Base-by-base conservation (phyloP, 1,140 invertebrate species). In the Megalopta genalis region DNA sequence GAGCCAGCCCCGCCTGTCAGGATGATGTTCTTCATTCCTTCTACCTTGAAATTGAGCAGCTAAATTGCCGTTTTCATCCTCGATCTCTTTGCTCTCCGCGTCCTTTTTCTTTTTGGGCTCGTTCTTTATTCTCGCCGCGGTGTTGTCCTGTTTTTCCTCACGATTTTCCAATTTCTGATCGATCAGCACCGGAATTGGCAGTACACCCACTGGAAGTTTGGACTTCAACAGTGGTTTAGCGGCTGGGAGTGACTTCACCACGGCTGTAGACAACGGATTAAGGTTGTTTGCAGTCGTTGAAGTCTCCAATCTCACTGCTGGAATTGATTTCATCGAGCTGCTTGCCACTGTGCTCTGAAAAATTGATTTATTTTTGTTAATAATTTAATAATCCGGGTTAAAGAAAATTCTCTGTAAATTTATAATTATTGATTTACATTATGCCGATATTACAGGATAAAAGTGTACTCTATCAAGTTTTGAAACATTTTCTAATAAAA, bases 191-290 rank as follows among this genome's bases (percentile, higher is more conserved):
- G 91, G 91, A 49, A 93, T 93, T 3, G 92, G 92, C 21, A 90
- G 84, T 5, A 93, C 92, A 2, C 92, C 92, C 0, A 85, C 64
- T 0, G 92, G 92, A 14, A 93, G 85, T 62, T 93, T 93, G 7
- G 90, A 81, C 79, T 90, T 91, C 9, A 76, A 66, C 8, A 60
- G 46, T 1, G 79, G 68, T 76, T 77, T 89, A 8, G 27, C 59
- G 14, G 73, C 18, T 5, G 76, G 65, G 5, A 37, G 65, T 1
- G 67, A 64, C 69, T 86, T 88, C 54, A 82, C 87, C 0, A 76
- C 54, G 0, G 86, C 64, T 2, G 87, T 88, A 18, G 89, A 75
- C 1, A 82, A 78, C 2, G 88, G 72, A 37, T 74, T 76, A 0
- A 71, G 77, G 8, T 87, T 87, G 27, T 77, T 88, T 3, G 83